Evolutionary conservation across 2,797 vertebrate genomes (phyloP).

Genomic region (Chloroceryle inda): DNA sequence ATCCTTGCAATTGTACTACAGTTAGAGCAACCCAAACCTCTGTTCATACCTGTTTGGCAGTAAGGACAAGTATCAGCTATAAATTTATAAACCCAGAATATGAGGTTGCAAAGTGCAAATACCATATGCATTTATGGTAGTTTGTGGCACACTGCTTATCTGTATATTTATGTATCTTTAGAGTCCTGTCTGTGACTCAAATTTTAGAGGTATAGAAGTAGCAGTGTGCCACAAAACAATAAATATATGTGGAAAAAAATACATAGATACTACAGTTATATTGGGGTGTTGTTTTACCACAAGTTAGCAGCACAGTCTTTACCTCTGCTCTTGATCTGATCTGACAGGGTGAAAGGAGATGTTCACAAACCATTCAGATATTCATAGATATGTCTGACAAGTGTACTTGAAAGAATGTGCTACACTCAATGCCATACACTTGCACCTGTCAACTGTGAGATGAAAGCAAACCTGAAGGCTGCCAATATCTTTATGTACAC

Average conservation of each 20-base stretch:
- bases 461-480: slow-evolving; percentile 20
- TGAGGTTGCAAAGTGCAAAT: background rate
- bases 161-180: background rate
- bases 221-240: background rate
- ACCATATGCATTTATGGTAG: background rate
- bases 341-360: slow-evolving; percentile 21
- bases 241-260: accelerated
- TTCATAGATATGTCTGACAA: background rate
- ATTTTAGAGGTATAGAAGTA: background rate
- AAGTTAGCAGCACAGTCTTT: background rate
- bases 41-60: background rate
- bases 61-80: background rate
- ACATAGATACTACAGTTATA: background rate
- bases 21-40: background rate
- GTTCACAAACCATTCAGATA: background rate
- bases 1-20: background rate
- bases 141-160: background rate
- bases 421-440: background rate
- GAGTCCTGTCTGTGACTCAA: background rate
- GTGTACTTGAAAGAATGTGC: background rate
- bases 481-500: background rate
- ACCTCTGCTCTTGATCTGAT: background rate
- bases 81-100: background rate
- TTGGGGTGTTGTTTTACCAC: background rate
- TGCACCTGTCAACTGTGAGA: background rate